Conservation (phyloP, 2,888 invertebrate genomes). For the Agrochola macilenta region DNA sequence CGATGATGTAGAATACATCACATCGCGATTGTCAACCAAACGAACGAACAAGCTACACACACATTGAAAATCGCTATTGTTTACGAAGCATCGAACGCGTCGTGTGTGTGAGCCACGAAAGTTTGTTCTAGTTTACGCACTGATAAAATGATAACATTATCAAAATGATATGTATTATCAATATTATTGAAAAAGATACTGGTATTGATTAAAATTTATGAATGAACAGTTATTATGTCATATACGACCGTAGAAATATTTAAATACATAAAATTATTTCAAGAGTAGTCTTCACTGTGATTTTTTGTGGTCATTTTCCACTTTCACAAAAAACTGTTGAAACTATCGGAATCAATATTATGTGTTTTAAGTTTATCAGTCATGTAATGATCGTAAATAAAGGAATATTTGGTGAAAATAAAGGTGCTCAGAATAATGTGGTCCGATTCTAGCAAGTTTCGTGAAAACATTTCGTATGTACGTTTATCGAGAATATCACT, state of each 20-base stretch:
- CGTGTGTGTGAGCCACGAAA: constrained; percentile 79
- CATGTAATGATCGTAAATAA: not conserved
- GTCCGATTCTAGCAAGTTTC: not conserved
- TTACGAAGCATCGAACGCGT: constrained; percentile 82
- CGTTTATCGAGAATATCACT: constrained; percentile 35
- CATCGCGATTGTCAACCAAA: constrained; percentile 91
- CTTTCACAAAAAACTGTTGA: not conserved
- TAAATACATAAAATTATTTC: not conserved
- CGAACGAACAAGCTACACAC: constrained; percentile 89
- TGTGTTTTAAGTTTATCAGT: not conserved
- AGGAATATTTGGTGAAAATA: not conserved
- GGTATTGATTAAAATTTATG: constrained; percentile 29
- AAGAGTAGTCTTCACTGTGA: not conserved
- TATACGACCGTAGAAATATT: constrained; percentile 8
- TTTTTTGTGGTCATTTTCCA: not conserved
- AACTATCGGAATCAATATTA: not conserved
- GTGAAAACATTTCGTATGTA: not conserved
- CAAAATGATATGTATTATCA: constrained; percentile 75
- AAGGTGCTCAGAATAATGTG: not conserved
- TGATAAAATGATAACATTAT: constrained; percentile 89
- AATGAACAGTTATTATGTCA: constrained; percentile 24
- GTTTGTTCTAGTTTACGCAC: constrained; percentile 84
- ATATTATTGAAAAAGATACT: constrained; percentile 38
- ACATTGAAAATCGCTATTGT: constrained; percentile 85
- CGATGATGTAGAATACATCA: constrained; percentile 90